Evolutionary conservation across 2,113 vertebrate species (phyloP).

Genomic region (Nothobranchius kuhntae): DNA sequence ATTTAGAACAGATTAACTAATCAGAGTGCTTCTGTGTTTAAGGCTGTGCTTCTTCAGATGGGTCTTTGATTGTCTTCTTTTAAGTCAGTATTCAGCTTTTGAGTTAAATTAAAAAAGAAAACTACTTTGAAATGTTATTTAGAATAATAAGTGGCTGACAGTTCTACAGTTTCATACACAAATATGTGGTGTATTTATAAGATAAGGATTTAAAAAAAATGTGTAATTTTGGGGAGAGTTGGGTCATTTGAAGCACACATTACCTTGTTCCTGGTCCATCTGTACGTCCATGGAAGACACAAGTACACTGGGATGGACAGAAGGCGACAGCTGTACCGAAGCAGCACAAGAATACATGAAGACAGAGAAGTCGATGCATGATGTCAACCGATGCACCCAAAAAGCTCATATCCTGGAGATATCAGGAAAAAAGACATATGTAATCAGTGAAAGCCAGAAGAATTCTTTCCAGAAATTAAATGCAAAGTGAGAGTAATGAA

Average conservation of each 20-base stretch:
- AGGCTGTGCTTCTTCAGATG: neutral
- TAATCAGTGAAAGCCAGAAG: constrained; percentile 24
- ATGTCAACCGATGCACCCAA: constrained; percentile 52
- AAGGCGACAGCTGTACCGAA: constrained; percentile 72
- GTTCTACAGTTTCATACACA: neutral
- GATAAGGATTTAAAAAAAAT: neutral
- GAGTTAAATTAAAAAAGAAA: too few species aligned
- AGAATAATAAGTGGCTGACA: neutral
- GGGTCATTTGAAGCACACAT: neutral
- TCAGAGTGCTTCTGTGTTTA: too few species aligned
- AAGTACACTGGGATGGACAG: constrained; percentile 95
- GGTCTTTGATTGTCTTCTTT: neutral
- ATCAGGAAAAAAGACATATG: constrained; percentile 51
- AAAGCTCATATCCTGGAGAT: constrained; percentile 54
- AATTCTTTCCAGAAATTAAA: constrained; percentile 22
- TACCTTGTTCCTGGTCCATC: constrained; percentile 89
- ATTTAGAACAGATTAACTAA: neutral
- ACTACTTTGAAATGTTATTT: too few species aligned
- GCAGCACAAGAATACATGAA: constrained; percentile 79
- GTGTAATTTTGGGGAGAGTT: too few species aligned
- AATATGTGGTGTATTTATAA: neutral
- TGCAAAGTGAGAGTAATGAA: constrained; percentile 17
- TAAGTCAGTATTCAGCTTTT: neutral
- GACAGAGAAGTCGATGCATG: constrained; percentile 81
- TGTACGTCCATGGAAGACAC: constrained; percentile 82